Conservation (phyloP, 2,797 vertebrate genomes). For the Emys orbicularis region DNA sequence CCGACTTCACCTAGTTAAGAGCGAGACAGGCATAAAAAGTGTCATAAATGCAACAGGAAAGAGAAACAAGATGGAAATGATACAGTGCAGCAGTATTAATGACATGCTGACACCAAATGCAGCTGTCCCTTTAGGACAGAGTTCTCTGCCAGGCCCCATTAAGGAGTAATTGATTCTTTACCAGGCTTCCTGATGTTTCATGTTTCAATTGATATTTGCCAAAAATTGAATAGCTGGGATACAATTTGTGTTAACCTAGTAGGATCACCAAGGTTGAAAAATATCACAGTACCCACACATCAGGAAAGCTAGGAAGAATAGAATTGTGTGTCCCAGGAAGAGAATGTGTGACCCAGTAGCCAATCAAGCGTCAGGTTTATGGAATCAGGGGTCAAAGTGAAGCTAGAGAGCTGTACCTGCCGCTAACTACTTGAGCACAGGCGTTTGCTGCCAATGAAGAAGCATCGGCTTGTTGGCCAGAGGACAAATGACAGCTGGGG, state of each 20-base stretch:
- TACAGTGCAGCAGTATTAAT: background rate
- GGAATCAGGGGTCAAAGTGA: background rate
- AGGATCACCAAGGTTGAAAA: background rate
- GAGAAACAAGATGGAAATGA: background rate
- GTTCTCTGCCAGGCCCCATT: background rate
- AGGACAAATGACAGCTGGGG: background rate
- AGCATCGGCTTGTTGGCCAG: background rate
- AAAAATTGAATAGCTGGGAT: background rate
- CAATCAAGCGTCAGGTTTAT: background rate
- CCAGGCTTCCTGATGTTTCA: background rate
- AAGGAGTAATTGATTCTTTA: background rate
- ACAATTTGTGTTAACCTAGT: background rate
- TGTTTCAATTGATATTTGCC: background rate
- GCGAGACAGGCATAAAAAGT: constrained; percentile 49
- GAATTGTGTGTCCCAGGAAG: background rate
- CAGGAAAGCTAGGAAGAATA: background rate
- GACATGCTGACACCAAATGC: background rate
- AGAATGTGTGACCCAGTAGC: background rate
- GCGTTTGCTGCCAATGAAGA: background rate
- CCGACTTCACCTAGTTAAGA: constrained; percentile 88
- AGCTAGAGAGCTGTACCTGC: background rate
- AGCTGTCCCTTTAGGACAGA: background rate
- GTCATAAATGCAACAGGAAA: background rate
- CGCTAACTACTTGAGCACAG: background rate
- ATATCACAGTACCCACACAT: background rate